Evolutionary conservation across 2,888 invertebrate genomes (phyloP).

Genomic region (Mesorhabditis sp.): DNA sequence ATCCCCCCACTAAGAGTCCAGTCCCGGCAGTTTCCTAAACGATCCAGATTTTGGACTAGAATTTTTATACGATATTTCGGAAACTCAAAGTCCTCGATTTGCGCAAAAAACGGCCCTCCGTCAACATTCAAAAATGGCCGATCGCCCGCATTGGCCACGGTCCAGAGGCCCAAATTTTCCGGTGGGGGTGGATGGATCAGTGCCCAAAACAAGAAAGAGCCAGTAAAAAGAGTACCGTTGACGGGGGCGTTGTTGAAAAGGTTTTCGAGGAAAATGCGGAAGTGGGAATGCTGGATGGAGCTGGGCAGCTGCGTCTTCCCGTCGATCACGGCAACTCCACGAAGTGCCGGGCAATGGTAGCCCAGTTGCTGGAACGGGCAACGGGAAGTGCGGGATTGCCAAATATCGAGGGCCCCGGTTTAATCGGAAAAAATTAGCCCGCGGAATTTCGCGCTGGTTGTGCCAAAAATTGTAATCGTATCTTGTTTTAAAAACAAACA

Average conservation of each 20-base stretch:
- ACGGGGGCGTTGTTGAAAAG: constrained; percentile 6
- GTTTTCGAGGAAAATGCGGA: constrained; percentile 1
- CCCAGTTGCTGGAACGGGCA: neutral
- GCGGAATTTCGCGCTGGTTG: too few species aligned
- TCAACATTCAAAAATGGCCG: too few species aligned
- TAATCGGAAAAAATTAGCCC: too few species aligned
- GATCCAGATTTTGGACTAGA: too few species aligned
- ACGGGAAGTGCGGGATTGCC: neutral
- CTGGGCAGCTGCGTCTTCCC: constrained; percentile 3
- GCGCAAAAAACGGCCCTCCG: too few species aligned
- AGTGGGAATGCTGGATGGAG: constrained; percentile 1
- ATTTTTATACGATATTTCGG: too few species aligned
- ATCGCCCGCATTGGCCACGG: neutral
- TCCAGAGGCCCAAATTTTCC: constrained; percentile 4
- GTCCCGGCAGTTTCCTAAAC: too few species aligned
- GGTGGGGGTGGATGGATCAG: neutral
- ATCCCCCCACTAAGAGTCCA: too few species aligned
- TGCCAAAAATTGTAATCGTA: too few species aligned
- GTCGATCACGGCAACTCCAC: neutral
- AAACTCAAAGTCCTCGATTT: too few species aligned
- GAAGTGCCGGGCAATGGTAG: neutral
- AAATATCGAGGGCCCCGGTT: too few species aligned
- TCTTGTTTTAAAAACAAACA: too few species aligned
- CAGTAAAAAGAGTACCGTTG: neutral
- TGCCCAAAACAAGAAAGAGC: neutral